Evolutionary conservation across 1,140 invertebrate species (phyloP), one percentile per base, ranked within the genome.

Genomic region (Calliphora vicina): DNA sequence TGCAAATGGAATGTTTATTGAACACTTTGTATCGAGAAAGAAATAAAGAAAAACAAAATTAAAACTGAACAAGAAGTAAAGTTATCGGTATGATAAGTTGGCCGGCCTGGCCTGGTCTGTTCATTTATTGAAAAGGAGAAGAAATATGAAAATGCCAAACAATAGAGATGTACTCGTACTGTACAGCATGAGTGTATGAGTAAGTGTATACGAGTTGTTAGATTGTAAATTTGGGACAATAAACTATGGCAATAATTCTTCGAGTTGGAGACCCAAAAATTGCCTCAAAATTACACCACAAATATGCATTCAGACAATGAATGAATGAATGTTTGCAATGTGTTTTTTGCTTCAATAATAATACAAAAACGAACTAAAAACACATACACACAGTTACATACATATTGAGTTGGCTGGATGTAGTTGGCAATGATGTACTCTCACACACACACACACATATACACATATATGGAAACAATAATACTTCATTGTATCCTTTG

Each of bases 201-300:
- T 35, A 35, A 8, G 35, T 35, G 35, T 35, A 6, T 35, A 57
- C 50, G 50, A 57, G 50, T 57, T 57, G 50, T 57, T 57, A 6
- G n/a, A 57, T 57, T 57, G 50, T 57, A 23, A 10, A 67, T 25
- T 67, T 12, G 25, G 61, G 61, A 67, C 61, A 67, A 67, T 23
- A 67, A 67, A 67, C 61, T 67, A 25, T 67, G 20, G 61, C n/a
- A 10, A 67, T 67, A 67, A 67, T 67, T 67, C 61, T 67, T 67
- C n/a, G n/a, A n/a, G 12, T 67, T 67, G n/a, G n/a, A 67, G 61
- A 67, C 61, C 61, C 61, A 67, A 67, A 67, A 67, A 23, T 25
- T 20, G 61, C 61, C 61, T 67, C n/a, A 67, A 67, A 67, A 67
- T 67, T 67, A 67, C 61, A 67, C 61, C 61, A 67, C 61, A 67